Conservation (phyloP, 1,140 invertebrate species). For the Pseudomyrmex concolor region DNA sequence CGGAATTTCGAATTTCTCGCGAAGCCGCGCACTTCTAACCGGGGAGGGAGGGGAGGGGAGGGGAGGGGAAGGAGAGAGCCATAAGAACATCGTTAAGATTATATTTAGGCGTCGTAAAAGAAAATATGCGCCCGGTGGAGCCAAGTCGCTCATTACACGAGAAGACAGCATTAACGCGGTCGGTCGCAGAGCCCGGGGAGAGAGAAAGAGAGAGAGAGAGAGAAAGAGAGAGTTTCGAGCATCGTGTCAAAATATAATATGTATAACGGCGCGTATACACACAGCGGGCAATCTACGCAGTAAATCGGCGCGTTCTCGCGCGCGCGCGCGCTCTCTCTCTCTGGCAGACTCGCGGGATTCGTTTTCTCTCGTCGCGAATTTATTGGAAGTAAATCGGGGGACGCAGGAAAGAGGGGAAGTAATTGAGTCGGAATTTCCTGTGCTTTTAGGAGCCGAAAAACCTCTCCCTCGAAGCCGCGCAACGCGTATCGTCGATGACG, state of each 20-base stretch:
- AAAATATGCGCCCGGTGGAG: constrained; percentile 84
- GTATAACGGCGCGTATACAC: constrained; percentile 24
- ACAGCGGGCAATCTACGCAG: constrained; percentile 51
- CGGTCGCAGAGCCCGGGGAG: constrained; percentile 61
- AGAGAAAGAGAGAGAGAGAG: constrained; percentile 29
- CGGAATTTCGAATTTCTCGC: constrained; percentile 70
- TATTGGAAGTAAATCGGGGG: constrained; percentile 34
- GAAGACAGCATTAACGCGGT: constrained; percentile 81
- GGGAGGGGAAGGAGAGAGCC: constrained; percentile 37
- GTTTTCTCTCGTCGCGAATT: constrained; percentile 18
- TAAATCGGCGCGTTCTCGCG: constrained; percentile 22
- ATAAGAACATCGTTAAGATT: constrained; percentile 84
- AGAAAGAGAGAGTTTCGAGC: constrained; percentile 66
- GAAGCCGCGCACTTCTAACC: constrained; percentile 56
- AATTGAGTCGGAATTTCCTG: constrained; percentile 23
- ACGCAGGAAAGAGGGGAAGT: neutral
- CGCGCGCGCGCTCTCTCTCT: too few species aligned
- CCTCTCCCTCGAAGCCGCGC: too few species aligned
- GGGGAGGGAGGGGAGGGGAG: too few species aligned
- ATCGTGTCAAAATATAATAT: constrained; percentile 69
- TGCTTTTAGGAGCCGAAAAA: constrained; percentile 3
- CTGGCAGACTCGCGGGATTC: neutral
- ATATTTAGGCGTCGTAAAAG: constrained; percentile 85
- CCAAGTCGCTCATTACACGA: constrained; percentile 84
- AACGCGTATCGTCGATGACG: too few species aligned